Evolutionary conservation across 2,888 invertebrate genomes (phyloP).

Genomic region (Frankliniella intonsa): DNA sequence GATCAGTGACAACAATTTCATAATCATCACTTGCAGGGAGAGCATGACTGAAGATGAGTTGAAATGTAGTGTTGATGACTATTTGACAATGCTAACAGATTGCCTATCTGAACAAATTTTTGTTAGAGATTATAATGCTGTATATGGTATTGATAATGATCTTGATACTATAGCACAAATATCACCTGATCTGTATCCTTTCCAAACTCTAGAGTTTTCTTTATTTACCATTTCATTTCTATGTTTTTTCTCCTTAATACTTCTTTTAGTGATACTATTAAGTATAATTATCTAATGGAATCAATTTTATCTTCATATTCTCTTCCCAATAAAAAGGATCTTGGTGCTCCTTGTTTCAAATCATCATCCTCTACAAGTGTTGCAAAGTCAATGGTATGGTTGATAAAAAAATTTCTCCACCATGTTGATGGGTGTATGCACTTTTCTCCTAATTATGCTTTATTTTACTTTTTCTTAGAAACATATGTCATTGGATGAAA

Average conservation of each 20-base stretch:
- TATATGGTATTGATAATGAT: conserved; percentile 64
- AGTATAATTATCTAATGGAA: conserved; percentile 54
- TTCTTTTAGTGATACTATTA: conserved; percentile 51
- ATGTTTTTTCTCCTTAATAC: conserved; percentile 37
- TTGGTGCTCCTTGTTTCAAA: neutral
- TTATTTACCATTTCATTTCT: conserved; percentile 28
- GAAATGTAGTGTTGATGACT: conserved; percentile 45
- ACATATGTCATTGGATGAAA: neutral
- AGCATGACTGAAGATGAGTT: conserved; percentile 41
- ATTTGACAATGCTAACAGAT: conserved; percentile 49
- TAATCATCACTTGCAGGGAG: conserved; percentile 37
- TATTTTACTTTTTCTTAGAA: neutral
- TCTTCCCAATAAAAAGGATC: conserved; percentile 29
- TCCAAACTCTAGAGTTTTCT: conserved; percentile 35
- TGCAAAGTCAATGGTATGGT: neutral
- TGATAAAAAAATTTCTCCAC: neutral
- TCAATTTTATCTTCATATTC: conserved; percentile 46
- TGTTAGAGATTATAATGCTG: conserved; percentile 63
- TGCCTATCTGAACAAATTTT: conserved; percentile 55
- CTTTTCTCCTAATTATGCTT: neutral
- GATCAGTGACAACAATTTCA: neutral
- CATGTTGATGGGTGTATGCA: neutral
- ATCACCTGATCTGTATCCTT: conserved; percentile 67
- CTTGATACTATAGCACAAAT: conserved; percentile 58
- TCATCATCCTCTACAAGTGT: neutral